phyloP scores from a whole-genome alignment of 2,797 vertebrate genomes.

The Nannoperca obscura region DNA sequence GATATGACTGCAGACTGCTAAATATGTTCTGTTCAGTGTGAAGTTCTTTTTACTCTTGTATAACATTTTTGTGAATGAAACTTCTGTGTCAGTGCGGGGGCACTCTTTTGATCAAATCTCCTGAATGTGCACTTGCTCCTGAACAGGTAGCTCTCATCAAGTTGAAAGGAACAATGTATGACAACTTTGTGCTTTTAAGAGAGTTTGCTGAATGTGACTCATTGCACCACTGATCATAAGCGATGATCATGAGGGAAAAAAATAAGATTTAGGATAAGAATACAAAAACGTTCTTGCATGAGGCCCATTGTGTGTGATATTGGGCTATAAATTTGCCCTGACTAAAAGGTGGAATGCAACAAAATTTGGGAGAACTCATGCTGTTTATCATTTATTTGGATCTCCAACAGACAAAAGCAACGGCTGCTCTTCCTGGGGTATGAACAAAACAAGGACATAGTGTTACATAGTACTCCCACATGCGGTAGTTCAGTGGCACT shows the following conservation, averaged over 20 bases:
- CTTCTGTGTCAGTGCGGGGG: neutral
- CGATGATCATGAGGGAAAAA: neutral
- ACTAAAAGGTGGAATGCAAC: neutral
- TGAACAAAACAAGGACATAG: conserved; percentile 47
- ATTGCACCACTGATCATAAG: neutral
- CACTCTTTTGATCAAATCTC: too few relatives aligned
- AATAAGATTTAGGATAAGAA: neutral
- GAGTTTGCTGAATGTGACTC: neutral
- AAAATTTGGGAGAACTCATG: neutral
- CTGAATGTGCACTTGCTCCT: neutral
- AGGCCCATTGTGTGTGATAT: neutral
- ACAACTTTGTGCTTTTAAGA: neutral
- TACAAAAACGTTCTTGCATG: neutral
- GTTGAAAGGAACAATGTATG: neutral
- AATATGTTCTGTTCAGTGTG: neutral
- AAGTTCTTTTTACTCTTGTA: neutral
- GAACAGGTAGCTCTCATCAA: neutral
- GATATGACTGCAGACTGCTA: neutral
- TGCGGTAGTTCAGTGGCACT: conserved; percentile 9
- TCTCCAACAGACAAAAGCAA: conserved; percentile 31
- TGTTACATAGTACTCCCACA: conserved; percentile 14
- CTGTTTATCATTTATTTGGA: conserved; percentile 39
- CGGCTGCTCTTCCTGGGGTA: conserved; percentile 35
- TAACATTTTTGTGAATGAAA: neutral
- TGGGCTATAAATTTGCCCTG: neutral